Evolutionary conservation across 1,140 invertebrate genomes (phyloP).

Genomic region (Pissodes strobi): DNA sequence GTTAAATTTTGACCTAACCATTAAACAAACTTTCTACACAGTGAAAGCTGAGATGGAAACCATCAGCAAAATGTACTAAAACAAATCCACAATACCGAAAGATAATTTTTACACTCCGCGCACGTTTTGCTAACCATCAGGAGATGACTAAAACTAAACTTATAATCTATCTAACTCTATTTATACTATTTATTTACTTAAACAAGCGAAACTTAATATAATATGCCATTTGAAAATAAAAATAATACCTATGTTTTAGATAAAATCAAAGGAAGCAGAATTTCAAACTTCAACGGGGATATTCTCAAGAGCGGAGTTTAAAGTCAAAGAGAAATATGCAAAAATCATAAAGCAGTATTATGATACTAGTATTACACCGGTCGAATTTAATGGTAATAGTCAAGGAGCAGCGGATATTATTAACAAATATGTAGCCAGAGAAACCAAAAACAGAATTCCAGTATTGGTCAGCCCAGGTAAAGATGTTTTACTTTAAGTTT

Average conservation of each 20-base stretch:
- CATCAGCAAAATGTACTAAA: too few relatives aligned
- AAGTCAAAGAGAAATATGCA: constrained; percentile 41
- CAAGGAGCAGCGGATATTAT: constrained; percentile 59
- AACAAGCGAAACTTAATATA: neutral
- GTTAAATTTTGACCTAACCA: too few relatives aligned
- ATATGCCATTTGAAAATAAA: neutral
- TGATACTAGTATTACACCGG: constrained; percentile 59
- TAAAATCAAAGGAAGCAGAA: constrained; percentile 36
- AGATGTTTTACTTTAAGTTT: too few relatives aligned
- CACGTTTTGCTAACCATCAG: too few relatives aligned
- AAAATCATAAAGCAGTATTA: constrained; percentile 56
- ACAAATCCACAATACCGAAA: too few relatives aligned
- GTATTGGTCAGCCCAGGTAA: constrained; percentile 63
- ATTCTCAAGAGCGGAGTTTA: constrained; percentile 45
- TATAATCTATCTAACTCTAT: too few relatives aligned
- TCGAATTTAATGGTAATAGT: constrained; percentile 64
- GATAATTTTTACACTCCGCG: too few relatives aligned
- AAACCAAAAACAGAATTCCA: constrained; percentile 70
- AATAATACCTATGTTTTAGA: constrained; percentile 34
- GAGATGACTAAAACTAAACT: too few relatives aligned
- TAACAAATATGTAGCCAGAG: constrained; percentile 67
- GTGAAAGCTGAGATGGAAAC: too few relatives aligned
- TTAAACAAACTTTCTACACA: too few relatives aligned
- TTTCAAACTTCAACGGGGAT: constrained; percentile 49
- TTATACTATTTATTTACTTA: too few relatives aligned